Base-by-base conservation (phyloP, 2,113 vertebrate species). In the Propithecus coquereli region DNA sequence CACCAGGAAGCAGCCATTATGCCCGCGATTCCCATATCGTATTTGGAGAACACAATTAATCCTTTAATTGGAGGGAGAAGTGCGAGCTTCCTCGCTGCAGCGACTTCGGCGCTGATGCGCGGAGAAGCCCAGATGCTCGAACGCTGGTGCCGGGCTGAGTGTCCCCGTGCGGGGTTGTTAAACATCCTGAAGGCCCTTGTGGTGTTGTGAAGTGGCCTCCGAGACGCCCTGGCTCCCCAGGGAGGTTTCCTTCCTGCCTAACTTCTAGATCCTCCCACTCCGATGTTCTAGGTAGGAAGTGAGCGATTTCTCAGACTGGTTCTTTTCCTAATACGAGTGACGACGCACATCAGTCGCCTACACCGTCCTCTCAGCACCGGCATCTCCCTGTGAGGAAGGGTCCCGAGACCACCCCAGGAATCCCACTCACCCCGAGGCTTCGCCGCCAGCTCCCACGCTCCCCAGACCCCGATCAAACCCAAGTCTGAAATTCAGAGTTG, bases 31-130 rank as follows among this genome's bases (percentile, higher is more conserved):
- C 97, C 96, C 98, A 94, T 95, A 96, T 96, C 97, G 94, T 96
- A 97, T 94, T 98, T 97, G 97, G 97, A 98, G 91, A 98, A 98
- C 94, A 95, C 95, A 98, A 97, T 98, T 97, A 98, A 98, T 97
- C 97, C 96, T 98, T 97, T 98, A 98, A 97, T 96, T 95, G 92
- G 74, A 98, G 96, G 63, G 73, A 94, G 95, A 97, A 97, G 98
- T 81, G 45, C 25, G 57, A 65, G 79, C 94, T 92, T 98, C 97
- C 98, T 97, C 97, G 66, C 37, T 83, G 65, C 95, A 91, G 95
- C 79, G 94, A 84, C 95, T 96, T 90, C 0, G 97, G 96, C 83
- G 95, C 73, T 89, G 90, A 96, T 97, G 97, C 81, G 80, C n/a
- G 95, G 89, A 98, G 96, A 94, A 96, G 85, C 0, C 61, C 94